Base-by-base conservation (phyloP, 2,888 invertebrate species). In the Pardosa pseudoannulata region DNA sequence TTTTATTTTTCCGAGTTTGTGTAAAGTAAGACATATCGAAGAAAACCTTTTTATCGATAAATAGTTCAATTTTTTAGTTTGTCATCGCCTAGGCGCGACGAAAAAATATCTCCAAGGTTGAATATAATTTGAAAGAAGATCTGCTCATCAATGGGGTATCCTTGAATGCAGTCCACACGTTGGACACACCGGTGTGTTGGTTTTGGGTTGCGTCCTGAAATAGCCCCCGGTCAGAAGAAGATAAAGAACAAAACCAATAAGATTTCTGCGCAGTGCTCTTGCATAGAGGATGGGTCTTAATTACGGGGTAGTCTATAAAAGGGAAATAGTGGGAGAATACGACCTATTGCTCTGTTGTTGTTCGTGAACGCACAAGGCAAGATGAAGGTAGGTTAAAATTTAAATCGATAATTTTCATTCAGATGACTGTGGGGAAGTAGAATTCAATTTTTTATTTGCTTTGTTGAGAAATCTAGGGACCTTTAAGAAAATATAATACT, bases 51-150 rank as follows among this genome's bases (percentile, higher is more conserved):
- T n/a, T n/a, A 36, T 9, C 36, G 36, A 36, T 36, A 36, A 56
- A 56, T 23, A 7, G 3, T 56, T 23, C 23, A 23, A 23, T 46
- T 56, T 56, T 23, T 56, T 23, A 19, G 16, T 6, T 5, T 56
- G 23, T 23, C 56, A 56, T 23, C 23, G 1, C 16, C 5, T 5
- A 23, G 23, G 23, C 2, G 46, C 13, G 56, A 56, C 23, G 16
- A 56, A 23, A 46, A 56, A 56, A 56, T 56, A 56, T 56, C 3
- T 23, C 56, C 73, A 80, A 80, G 79, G 79, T 46, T 46, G 13
- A 36, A 32, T 46, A 32, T 72, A 31, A 7, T 65, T 41, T 9
- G 27, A 31, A 72, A 72, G 67, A 73, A 16, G 79, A 36, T 31
- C 32, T 41, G 13, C 27, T 67, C 31, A 32, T 80, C 71, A 29